A percentile compares a stretch with the other conserved stretches of the same genome.
Conservation (phyloP, 2,888 invertebrate species). For the Ptycholaimellus sp. region DNA sequence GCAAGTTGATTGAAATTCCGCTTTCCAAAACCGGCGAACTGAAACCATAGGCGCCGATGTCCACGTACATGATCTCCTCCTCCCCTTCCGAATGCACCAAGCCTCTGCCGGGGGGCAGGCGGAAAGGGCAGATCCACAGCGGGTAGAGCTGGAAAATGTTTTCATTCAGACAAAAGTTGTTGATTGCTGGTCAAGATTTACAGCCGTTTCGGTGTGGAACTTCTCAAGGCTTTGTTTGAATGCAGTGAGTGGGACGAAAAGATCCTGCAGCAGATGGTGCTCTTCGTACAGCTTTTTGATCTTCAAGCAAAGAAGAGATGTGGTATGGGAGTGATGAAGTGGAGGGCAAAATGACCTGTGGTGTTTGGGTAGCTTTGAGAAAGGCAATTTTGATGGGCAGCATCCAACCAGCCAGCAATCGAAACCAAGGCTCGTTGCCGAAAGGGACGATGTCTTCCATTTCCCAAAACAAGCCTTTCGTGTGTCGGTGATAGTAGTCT, state of each 20-base stretch:
- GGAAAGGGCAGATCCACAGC: slow-evolving; percentile 57
- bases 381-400: slow-evolving; percentile 57
- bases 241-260: slow-evolving; percentile 45
- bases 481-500: slow-evolving; percentile 62
- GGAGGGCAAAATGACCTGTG: background rate
- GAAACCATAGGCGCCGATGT: slow-evolving; percentile 55
- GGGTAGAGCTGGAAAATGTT: slow-evolving; percentile 43
- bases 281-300: slow-evolving; percentile 47
- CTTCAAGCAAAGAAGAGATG: slow-evolving; percentile 21
- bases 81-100: slow-evolving; percentile 39
- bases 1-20: too few relatives aligned
- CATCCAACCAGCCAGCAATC: slow-evolving; percentile 50
- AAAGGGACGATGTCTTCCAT: slow-evolving; percentile 58
- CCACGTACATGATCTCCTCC: slow-evolving; percentile 43
- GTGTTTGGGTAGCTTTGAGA: slow-evolving; percentile 44
- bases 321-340: background rate
- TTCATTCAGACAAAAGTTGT: slow-evolving; percentile 1
- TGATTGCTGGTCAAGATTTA: slow-evolving; percentile 16
- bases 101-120: slow-evolving; percentile 41
- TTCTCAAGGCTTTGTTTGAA: slow-evolving; percentile 39
- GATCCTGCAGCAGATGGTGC: slow-evolving; percentile 52
- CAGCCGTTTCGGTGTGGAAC: slow-evolving; percentile 44
- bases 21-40: too few relatives aligned
- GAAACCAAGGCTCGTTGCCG: slow-evolving; percentile 49
- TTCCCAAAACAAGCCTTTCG: slow-evolving; percentile 58